These are phyloP conservation scores for Leptopilina boulardi DNA, from an alignment of 1,140 invertebrate species.

Conservation along the genomic window DNA sequence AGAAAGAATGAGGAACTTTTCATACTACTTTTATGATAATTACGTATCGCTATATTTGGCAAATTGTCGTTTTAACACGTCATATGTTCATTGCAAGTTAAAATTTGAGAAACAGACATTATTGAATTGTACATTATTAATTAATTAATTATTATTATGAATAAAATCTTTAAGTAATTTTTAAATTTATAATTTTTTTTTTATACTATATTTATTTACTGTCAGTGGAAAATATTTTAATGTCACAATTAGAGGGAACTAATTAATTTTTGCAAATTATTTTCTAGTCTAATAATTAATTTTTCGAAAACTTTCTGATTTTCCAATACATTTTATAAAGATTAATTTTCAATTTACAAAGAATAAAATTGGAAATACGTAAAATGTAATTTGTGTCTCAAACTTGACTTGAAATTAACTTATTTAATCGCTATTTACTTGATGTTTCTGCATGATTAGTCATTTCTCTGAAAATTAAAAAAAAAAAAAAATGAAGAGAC, in stretches of 20 bases:
- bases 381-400: conserved; percentile 51
- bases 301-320: neutral
- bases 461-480: conserved; percentile 42
- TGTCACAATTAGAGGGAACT: too few relatives aligned
- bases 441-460: conserved; percentile 49
- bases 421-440: conserved; percentile 43
- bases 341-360: too few relatives aligned
- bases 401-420: conserved; percentile 45
- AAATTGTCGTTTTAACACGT: conserved; percentile 34
- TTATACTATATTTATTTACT: too few relatives aligned
- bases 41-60: neutral
- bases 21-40: conserved; percentile 41
- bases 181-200: too few relatives aligned
- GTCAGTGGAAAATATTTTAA: too few relatives aligned
- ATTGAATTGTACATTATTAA: too few relatives aligned
- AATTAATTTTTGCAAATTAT: too few relatives aligned
- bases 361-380: too few relatives aligned
- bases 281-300: too few relatives aligned
- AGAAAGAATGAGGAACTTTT: conserved; percentile 48
- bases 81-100: conserved; percentile 47
- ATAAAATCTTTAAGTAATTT: too few relatives aligned
- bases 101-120: conserved; percentile 58
- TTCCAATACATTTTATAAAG: too few relatives aligned
- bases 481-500: conserved; percentile 43
- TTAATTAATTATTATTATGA: too few relatives aligned